Evolutionary conservation across 2,113 vertebrate species (phyloP).

Genomic region (Pithys albifrons): DNA sequence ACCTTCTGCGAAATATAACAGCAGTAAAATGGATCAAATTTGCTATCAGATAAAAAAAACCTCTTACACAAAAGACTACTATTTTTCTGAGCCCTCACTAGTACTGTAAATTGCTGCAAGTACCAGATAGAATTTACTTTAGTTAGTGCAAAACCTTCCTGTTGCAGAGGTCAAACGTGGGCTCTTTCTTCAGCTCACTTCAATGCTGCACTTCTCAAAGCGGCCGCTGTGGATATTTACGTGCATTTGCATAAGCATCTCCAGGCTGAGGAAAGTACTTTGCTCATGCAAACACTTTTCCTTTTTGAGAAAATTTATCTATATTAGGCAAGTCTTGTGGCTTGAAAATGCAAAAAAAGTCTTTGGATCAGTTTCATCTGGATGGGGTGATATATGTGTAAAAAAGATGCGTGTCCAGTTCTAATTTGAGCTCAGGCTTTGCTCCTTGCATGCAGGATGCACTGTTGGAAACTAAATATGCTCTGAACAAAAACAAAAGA

Average conservation of each 20-base stretch:
- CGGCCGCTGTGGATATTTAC: neutral
- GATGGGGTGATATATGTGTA: neutral
- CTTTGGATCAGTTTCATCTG: neutral
- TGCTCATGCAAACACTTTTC: rapidly evolving
- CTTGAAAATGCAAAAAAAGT: neutral
- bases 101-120: neutral
- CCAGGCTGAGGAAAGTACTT: neutral
- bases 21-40: neutral
- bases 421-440: neutral
- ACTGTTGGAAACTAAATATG: neutral
- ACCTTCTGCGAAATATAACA: neutral
- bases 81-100: neutral
- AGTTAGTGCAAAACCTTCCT: neutral
- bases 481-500: neutral
- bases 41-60: neutral
- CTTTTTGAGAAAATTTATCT: neutral
- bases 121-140: neutral
- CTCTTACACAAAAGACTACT: neutral
- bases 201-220: neutral
- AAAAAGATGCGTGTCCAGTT: neutral
- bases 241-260: neutral
- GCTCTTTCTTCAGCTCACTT: neutral
- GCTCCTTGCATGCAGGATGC: neutral
- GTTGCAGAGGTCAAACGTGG: neutral
- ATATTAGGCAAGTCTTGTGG: neutral